Evolutionary conservation across 2,113 vertebrate genomes (phyloP).

Genomic region (Salvator merianae): DNA sequence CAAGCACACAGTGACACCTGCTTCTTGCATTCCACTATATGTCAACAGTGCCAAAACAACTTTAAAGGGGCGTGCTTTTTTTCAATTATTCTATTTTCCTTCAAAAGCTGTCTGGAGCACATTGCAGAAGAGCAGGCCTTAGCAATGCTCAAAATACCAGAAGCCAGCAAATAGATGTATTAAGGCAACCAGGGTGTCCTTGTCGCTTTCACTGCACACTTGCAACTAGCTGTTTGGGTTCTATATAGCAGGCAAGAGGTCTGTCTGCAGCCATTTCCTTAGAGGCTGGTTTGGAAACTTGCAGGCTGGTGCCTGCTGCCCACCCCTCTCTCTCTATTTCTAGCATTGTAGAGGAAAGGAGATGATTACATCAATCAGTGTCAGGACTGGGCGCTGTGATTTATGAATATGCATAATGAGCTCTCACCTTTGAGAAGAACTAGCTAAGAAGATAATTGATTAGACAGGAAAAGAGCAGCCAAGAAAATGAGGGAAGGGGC

Average conservation of each 20-base stretch:
- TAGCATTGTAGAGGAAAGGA: slow-evolving; percentile 49
- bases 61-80: neutral
- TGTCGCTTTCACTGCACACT: neutral
- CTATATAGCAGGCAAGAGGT: neutral
- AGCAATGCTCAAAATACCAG: neutral
- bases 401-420: slow-evolving; percentile 86
- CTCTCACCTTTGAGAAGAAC: slow-evolving; percentile 76
- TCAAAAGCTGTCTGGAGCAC: neutral
- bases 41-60: too few relatives aligned
- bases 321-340: slow-evolving; percentile 48
- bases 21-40: too few relatives aligned
- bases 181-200: neutral
- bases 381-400: slow-evolving; percentile 74
- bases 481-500: slow-evolving; percentile 37
- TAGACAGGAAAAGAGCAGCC: slow-evolving; percentile 81
- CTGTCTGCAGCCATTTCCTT: neutral
- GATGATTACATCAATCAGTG: slow-evolving; percentile 81
- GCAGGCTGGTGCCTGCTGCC: slow-evolving; percentile 42
- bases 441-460: slow-evolving; percentile 85
- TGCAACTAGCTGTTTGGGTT: slow-evolving; percentile 11
- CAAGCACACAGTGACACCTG: too few relatives aligned
- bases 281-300: slow-evolving; percentile 28
- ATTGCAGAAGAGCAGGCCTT: neutral
- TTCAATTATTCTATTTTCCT: neutral
- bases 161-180: neutral